Conservation (phyloP, 1,140 invertebrate species). For the Cotesia glomerata region DNA sequence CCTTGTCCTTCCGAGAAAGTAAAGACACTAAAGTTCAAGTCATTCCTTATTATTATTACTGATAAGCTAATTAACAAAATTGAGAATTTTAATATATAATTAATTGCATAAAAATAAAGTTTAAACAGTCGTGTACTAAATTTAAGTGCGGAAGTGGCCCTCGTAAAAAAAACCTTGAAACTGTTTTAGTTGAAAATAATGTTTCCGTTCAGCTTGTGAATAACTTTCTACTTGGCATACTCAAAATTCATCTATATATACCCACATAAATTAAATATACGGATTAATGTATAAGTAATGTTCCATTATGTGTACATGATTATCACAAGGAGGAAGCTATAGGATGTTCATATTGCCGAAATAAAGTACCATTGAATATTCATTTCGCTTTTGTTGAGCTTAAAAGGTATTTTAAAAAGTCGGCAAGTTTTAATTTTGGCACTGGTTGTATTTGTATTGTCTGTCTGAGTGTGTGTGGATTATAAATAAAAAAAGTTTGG, state of each 20-base stretch:
- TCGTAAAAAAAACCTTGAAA: slow-evolving; percentile 25
- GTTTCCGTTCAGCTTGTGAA: slow-evolving; percentile 21
- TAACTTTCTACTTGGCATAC: slow-evolving; percentile 27
- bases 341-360: slow-evolving; percentile 10
- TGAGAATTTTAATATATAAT: too few species aligned
- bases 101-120: too few species aligned
- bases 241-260: neutral
- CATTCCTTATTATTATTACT: too few species aligned
- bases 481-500: too few species aligned
- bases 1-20: too few species aligned
- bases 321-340: neutral
- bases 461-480: too few species aligned
- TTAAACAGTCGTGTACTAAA: too few species aligned
- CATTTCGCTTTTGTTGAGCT: neutral
- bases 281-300: neutral
- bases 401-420: neutral
- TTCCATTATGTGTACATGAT: neutral
- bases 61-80: too few species aligned
- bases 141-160: slow-evolving; percentile 2
- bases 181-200: slow-evolving; percentile 25
- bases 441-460: neutral
- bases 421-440: neutral
- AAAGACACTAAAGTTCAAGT: too few species aligned
- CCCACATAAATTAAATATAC: neutral
- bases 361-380: slow-evolving; percentile 5